Evolutionary conservation across 2,113 vertebrate genomes (phyloP), one percentile per base, ranked within the genome.

Genomic region (Brienomyrus brachyistius): DNA sequence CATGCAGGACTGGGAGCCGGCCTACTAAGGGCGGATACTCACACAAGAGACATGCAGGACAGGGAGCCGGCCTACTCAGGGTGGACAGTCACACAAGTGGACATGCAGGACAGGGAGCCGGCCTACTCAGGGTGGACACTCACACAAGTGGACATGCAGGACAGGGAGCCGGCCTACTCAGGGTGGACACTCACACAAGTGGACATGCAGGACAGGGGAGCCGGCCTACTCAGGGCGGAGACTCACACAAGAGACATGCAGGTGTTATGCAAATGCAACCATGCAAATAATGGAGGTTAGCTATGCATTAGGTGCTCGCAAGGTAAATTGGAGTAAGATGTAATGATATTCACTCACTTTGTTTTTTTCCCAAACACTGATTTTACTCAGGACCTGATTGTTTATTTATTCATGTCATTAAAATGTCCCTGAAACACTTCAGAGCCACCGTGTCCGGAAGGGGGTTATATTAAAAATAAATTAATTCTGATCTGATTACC

Each of bases 281-380:
- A 90, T 87, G 66, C 43, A 54, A 59, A 88, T 91, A 92, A 92
- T 91, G 52, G 56, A 51, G 88, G 47, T 91, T 86, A 91, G 90
- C 86, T 91, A 90, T 66, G 88, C 35, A 83, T 89, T 52, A 48
- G 51, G 10, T 80, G 74, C 43, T 13, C 1, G 13, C 35, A n/a
- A 86, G 50, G 50, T 17, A 51, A n/a, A 50, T 48, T 50, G 48
- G 59, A 70, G 0, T 70, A 70, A n/a, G 43, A 17, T 23, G 13
- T 47, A 51, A 88, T 31, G 43, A 47, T 21, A n/a, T 48, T 88
- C 84, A n/a, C 84, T 47, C 43, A 27, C 7, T 43, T 83, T 2
- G 27, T 83, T 48, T 84, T 84, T 84, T 19, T 9, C 19, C 45
- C 19, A 21, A 23, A 45, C 45, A 86, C 48, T 31, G 21, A n/a